phyloP scores from a whole-genome alignment of 2,113 vertebrate genomes.

The Protobothrops mucrosquamatus region DNA sequence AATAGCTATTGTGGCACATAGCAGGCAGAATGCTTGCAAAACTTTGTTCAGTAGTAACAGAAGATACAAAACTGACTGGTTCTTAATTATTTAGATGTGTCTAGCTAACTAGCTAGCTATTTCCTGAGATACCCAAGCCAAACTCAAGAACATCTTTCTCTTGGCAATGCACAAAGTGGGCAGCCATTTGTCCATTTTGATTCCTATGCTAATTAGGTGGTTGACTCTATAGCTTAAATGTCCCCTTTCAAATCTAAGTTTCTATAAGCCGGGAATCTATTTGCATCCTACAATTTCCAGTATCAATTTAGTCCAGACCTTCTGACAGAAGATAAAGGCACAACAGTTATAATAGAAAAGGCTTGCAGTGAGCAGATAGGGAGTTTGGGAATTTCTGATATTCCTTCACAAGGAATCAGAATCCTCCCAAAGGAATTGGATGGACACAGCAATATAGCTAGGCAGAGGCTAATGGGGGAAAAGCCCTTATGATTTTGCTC shows the following conservation, averaged over 20 bases:
- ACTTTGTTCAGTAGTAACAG: background rate
- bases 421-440: background rate
- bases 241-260: background rate
- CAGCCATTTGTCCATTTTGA: background rate
- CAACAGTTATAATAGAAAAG: background rate
- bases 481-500: background rate
- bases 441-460: background rate
- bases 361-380: background rate
- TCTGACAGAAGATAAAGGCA: background rate
- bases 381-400: background rate
- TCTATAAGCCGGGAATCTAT: background rate
- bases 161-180: constrained; percentile 33
- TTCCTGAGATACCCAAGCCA: constrained; percentile 32
- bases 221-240: background rate
- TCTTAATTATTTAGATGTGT: background rate
- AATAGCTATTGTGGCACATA: background rate
- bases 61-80: background rate
- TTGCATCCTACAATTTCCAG: background rate
- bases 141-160: constrained; percentile 28
- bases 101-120: constrained; percentile 12
- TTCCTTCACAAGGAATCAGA: background rate
- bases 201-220: background rate
- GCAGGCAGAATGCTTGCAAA: background rate
- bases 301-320: background rate
- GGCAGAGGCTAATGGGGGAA: background rate